Evolutionary conservation across 2,888 invertebrate genomes (phyloP), one percentile per base, ranked within the genome.

Genomic region (Chironomus tentans): DNA sequence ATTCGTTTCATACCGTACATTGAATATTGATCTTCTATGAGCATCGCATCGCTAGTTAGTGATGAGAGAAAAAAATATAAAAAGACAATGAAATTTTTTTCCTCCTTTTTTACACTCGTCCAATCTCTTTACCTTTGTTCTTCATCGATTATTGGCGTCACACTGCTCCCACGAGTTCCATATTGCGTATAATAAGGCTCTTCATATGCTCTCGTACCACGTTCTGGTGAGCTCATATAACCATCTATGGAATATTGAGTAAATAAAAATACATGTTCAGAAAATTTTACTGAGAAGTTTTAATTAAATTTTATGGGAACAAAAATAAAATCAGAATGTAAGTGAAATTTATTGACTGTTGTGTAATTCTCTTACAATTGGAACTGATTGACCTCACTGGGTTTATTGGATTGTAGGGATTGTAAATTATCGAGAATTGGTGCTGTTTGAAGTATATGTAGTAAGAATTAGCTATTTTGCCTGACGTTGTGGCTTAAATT

Each of bases 111-210:
- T 5, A 13, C 50, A 3, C n/a, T 56, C 18, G 18, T 18, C n/a
- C 56, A 18, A 56, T 65, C 24, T 62, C 7, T 62, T 83, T 85
- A 92, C 92, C 90, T 90, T 77, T 93, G 88, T 85, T 96, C 95
- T 82, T 95, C 95, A 81, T 96, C 96, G 79, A 97, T 95, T 77
- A 95, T 91, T 4, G 96, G 95, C 6, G 95, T 93, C 77, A 94
- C 94, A 68, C 87, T 87, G 1, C 87, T 81, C 2, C 88, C 85
- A 47, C 88, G 82, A 5, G 89, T 90, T 5, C 90, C 71, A 81
- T 91, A 94, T 81, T 93, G 93, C 72, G 92, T 89, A 81, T 94
- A 94, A 84, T 94, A 94, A 0, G 94, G 93, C 80, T 95, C 95
- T 81, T 94, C 94, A 80, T 94, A 94, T 13, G 90, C 88, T 24